Evolutionary conservation across 2,888 invertebrate genomes (phyloP).

Genomic region (Biston stratarius): DNA sequence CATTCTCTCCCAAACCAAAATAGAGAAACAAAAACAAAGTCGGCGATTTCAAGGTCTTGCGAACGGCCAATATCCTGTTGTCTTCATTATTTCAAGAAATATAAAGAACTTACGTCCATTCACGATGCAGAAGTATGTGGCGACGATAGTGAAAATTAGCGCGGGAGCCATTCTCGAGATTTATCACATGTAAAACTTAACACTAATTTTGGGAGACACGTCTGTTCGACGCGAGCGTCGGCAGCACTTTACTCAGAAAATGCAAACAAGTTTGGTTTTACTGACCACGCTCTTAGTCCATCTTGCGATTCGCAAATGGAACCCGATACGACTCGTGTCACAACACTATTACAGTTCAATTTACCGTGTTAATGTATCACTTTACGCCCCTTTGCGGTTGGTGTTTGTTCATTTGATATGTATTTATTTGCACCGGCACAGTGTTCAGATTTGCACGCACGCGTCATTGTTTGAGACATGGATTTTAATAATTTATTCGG

Average conservation of each 20-base stretch:
- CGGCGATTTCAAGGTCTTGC: conserved; percentile 14
- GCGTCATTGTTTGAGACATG: neutral
- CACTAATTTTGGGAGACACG: conserved; percentile 21
- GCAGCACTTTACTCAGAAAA: conserved; percentile 10
- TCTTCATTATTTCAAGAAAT: neutral
- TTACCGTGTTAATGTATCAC: neutral
- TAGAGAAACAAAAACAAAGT: conserved; percentile 22
- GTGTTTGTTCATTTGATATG: conserved; percentile 12
- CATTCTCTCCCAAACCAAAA: conserved; percentile 7
- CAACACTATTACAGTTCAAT: neutral
- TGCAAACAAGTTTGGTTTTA: conserved; percentile 16
- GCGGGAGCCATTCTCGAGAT: conserved; percentile 36
- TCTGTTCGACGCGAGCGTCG: conserved; percentile 11
- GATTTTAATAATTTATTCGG: neutral
- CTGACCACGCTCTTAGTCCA: conserved; percentile 16
- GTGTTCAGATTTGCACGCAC: conserved; percentile 17
- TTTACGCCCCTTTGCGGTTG: conserved; percentile 6
- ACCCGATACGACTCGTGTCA: neutral
- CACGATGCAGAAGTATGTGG: conserved; percentile 44
- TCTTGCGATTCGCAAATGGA: neutral
- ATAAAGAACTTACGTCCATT: conserved; percentile 51
- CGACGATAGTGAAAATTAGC: conserved; percentile 40
- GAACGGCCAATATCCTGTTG: conserved; percentile 12
- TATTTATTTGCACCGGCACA: conserved; percentile 21
- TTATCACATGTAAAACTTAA: conserved; percentile 21